phyloP scores from a whole-genome alignment of 2,113 vertebrate genomes.

The Girardinichthys multiradiatus region DNA sequence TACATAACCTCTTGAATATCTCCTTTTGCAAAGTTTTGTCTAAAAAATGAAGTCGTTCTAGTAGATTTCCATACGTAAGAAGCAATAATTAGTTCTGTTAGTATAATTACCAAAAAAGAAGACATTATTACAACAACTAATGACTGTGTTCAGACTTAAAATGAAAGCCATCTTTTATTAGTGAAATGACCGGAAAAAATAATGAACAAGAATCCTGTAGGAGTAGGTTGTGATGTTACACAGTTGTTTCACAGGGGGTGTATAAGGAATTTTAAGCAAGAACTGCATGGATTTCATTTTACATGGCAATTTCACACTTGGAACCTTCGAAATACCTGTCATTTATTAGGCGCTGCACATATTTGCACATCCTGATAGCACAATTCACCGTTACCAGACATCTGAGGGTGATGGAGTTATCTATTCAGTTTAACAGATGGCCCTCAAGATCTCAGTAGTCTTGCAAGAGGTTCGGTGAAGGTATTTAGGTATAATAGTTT shows the following conservation, averaged over 20 bases:
- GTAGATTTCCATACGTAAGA: not conserved
- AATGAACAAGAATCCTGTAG: slow-evolving; percentile 16
- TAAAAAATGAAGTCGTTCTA: slow-evolving; percentile 1
- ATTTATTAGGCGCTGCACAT: slow-evolving; percentile 24
- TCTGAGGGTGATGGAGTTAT: slow-evolving; percentile 51
- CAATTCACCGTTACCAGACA: slow-evolving; percentile 34
- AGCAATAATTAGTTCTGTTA: no score
- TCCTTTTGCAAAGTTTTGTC: not conserved
- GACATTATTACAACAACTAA: slow-evolving; percentile 2
- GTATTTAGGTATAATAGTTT: slow-evolving; percentile 38
- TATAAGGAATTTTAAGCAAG: slow-evolving; percentile 12
- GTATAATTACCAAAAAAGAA: slow-evolving; percentile 5
- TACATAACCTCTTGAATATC: not conserved
- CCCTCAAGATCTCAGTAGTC: slow-evolving; percentile 44
- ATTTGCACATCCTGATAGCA: slow-evolving; percentile 10
- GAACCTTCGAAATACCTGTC: slow-evolving; percentile 21
- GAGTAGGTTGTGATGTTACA: slow-evolving; percentile 2
- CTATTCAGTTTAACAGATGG: slow-evolving; percentile 29
- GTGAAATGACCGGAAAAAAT: slow-evolving; percentile 40
- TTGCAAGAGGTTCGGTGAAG: slow-evolving; percentile 7
- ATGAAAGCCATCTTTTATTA: slow-evolving; percentile 16
- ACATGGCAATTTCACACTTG: slow-evolving; percentile 2
- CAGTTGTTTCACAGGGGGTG: not conserved
- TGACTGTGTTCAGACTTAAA: slow-evolving; percentile 17
- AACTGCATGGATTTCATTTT: no score